phyloP scores from a whole-genome alignment of 2,888 invertebrate genomes.

The Philopedon plagiatum region DNA sequence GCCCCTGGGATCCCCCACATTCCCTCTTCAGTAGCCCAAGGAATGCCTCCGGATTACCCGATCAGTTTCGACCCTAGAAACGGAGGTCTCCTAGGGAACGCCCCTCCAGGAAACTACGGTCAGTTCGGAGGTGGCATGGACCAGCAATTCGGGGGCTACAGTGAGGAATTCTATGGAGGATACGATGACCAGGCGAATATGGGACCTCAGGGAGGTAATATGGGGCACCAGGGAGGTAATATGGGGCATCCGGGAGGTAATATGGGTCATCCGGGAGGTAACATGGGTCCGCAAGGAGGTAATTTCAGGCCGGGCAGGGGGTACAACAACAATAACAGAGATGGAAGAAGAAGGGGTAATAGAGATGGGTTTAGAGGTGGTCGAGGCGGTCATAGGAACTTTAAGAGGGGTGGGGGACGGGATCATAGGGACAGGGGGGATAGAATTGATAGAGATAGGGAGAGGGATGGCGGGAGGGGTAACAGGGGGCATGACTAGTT shows the following conservation, averaged over 20 bases:
- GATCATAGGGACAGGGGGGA: constrained; percentile 36
- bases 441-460: constrained; percentile 39
- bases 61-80: constrained; percentile 67
- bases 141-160: constrained; percentile 51
- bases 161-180: constrained; percentile 54
- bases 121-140: constrained; percentile 70
- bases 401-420: constrained; percentile 55
- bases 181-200: constrained; percentile 35
- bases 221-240: constrained; percentile 17
- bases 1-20: constrained; percentile 68
- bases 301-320: constrained; percentile 59
- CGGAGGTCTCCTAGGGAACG: constrained; percentile 61
- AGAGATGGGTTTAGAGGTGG: constrained; percentile 58
- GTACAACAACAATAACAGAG: constrained; percentile 56
- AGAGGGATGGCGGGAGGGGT: constrained; percentile 27
- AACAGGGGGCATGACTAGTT: constrained; percentile 40
- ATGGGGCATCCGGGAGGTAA: constrained; percentile 28
- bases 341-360: constrained; percentile 55
- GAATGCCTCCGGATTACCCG: constrained; percentile 62
- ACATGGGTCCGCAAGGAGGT: constrained; percentile 32
- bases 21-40: constrained; percentile 67
- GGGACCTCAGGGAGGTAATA: constrained; percentile 3
- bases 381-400: constrained; percentile 59
- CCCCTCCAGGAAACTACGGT: constrained; percentile 67
- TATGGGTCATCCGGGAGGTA: constrained; percentile 31